phyloP scores from a whole-genome alignment of 37 sponge, comb jelly and placozoan species.

The Hexactinellida sp. region DNA sequence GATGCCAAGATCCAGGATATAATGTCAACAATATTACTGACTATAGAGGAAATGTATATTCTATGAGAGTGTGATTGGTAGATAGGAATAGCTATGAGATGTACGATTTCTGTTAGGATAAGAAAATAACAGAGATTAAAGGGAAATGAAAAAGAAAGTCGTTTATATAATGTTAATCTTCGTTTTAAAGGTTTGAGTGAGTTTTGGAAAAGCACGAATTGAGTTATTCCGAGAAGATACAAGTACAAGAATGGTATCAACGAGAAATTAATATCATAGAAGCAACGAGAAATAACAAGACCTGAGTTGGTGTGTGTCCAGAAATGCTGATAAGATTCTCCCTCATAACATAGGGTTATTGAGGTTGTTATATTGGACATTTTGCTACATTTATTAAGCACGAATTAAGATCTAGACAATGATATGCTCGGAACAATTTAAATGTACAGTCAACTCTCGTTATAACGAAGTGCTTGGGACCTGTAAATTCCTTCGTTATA shows the following conservation, averaged over 20 bases:
- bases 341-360: background rate
- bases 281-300: background rate
- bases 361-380: background rate
- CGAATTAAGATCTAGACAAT: no score
- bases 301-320: background rate
- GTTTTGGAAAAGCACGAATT: background rate
- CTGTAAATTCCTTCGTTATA: no score
- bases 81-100: background rate
- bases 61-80: background rate
- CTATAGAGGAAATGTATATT: background rate
- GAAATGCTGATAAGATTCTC: background rate
- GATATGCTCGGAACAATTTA: no score
- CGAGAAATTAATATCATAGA: slow-evolving; percentile 3
- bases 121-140: background rate
- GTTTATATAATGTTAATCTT: background rate
- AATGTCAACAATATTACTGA: background rate
- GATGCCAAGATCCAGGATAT: background rate
- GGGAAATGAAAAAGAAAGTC: background rate
- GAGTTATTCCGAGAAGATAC: background rate
- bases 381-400: no score
- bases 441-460: no score
- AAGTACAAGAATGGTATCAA: background rate
- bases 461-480: no score
- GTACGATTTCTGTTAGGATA: background rate
- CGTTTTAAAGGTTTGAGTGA: background rate